These are phyloP conservation scores for Lamprotornis superbus DNA, from an alignment of 2,113 vertebrate genomes.

Conservation along the genomic window DNA sequence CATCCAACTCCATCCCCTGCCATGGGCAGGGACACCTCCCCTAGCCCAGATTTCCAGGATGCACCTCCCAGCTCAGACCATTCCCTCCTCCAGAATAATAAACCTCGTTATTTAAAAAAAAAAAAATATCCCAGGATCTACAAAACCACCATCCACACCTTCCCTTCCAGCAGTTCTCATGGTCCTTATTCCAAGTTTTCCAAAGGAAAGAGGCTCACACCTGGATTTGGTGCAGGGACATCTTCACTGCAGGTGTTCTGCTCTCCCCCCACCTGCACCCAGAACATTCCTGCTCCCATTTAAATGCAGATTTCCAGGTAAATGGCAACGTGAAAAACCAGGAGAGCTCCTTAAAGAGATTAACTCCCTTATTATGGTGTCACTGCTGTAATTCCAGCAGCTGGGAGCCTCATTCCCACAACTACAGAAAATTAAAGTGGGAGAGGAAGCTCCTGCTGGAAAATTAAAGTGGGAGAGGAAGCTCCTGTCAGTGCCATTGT, in stretches of 20 bases:
- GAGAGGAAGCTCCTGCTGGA: not conserved
- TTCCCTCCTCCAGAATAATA: not conserved
- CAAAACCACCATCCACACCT: not conserved
- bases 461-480: too few species aligned
- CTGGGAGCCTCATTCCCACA: slow-evolving; percentile 18
- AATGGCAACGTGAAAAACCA: not conserved
- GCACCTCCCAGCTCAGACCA: not conserved
- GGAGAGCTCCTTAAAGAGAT: slow-evolving; percentile 52
- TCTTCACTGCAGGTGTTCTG: not conserved
- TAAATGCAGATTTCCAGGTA: slow-evolving; percentile 18
- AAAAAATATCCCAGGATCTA: not conserved
- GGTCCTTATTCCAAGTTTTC: not conserved
- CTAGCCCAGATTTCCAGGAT: too few species aligned
- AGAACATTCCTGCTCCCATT: not conserved
- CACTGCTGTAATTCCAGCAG: slow-evolving; percentile 27
- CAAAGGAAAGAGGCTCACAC: accelerated
- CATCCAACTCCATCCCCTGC: not conserved
- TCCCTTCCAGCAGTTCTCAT: not conserved
- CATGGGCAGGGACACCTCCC: not conserved
- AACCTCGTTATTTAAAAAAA: not conserved
- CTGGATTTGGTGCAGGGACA: accelerated
- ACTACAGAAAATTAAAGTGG: not conserved
- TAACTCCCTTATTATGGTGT: slow-evolving; percentile 17
- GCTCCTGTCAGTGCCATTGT: not conserved
- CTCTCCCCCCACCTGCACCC: not conserved